phyloP scores from a whole-genome alignment of 2,888 invertebrate species.

The Lasioglossum malachurum region DNA sequence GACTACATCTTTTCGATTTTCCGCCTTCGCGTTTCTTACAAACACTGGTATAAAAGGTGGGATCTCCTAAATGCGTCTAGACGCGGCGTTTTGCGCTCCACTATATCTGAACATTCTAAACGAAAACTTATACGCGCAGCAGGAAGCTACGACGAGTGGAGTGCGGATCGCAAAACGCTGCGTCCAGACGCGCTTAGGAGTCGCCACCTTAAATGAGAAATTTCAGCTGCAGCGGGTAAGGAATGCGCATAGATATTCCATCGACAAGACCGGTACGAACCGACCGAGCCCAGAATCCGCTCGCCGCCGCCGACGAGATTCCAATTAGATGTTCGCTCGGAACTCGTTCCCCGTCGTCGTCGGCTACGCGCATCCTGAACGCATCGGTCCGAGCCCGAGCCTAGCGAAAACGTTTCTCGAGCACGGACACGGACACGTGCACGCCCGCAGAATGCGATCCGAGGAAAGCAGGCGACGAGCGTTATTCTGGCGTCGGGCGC shows the following conservation, averaged over 20 bases:
- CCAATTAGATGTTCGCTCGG: slow-evolving; percentile 49
- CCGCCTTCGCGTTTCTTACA: background rate
- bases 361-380: slow-evolving; percentile 50
- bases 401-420: slow-evolving; percentile 19
- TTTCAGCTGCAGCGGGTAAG: background rate
- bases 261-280: background rate
- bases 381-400: slow-evolving; percentile 40
- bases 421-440: slow-evolving; percentile 5
- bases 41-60: too few relatives aligned
- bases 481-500: slow-evolving; percentile 45
- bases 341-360: slow-evolving; percentile 35
- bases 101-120: too few relatives aligned
- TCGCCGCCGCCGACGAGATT: slow-evolving; percentile 51
- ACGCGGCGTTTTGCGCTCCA: too few relatives aligned
- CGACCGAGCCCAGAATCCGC: slow-evolving; percentile 1
- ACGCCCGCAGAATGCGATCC: slow-evolving; percentile 21
- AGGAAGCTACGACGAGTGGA: too few relatives aligned
- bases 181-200: too few relatives aligned
- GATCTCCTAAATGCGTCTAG: too few relatives aligned
- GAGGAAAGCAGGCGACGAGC: slow-evolving; percentile 32
- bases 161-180: too few relatives aligned
- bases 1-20: background rate
- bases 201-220: background rate
- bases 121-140: too few relatives aligned
- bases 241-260: background rate